Evolutionary conservation across 2,113 vertebrate genomes (phyloP), one percentile per base, ranked within the genome.

Genomic region (Philantomba maxwellii): DNA sequence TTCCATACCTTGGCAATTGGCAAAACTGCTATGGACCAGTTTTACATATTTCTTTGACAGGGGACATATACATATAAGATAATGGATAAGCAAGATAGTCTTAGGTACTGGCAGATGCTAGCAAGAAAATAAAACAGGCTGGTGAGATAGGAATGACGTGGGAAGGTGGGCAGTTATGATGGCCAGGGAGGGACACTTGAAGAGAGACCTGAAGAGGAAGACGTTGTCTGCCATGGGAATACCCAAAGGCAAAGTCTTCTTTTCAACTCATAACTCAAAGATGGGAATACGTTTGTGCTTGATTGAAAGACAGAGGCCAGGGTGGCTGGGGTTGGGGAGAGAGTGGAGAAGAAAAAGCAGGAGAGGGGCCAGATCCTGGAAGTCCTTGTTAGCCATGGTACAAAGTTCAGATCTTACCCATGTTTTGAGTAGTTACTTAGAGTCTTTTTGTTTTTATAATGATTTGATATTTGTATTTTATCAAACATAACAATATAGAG

Each of bases 281-380:
- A 45, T 25, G 77, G 77, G 51, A 93, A 26, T 55, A 21, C 0
- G 0, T 84, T 21, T 39, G 45, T 10, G 2, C 51, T 77, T 6
- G 39, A 60, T 3, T 11, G 11, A 49, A 26, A 73, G 23, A 66
- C 21, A 30, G 47, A 21, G 75, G 49, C 16, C 55, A 17, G 14
- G 12, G 36, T 26, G 30, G 28, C 11, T 49, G 21, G 25, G 58
- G 11, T 1, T 0, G 8, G 28, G 25, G 8, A 64, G 17, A 33
- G 11, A 66, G 28, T 16, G 19, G 25, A 62, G 47, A 23, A 30
- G 30, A 30, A 21, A 11, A 80, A 19, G 6, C 7, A 11, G 0
- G 49, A 19, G 62, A 12, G 12, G 2, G 33, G 0, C 12, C 30
- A 25, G 60, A n/a, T 77, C 25, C 8, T 23, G 26, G 17, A 6